Evolutionary conservation across 2,888 invertebrate species (phyloP), one percentile per base, ranked within the genome.

Genomic region (Acronicta leporina): DNA sequence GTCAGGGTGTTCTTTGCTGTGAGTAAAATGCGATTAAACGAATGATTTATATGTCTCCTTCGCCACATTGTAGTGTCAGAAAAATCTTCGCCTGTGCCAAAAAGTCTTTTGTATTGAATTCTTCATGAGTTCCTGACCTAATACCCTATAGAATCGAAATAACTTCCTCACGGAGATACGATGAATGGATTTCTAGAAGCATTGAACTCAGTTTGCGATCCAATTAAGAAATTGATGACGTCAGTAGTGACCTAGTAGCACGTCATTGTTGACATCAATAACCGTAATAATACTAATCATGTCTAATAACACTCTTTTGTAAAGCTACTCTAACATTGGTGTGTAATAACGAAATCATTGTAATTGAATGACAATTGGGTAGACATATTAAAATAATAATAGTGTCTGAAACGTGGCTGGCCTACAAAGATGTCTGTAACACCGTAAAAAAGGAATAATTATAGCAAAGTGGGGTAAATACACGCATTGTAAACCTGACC

Each of bases 181-280:
- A 38, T 38, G n/a, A 65, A 62, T 45, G 44, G 25, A 69, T 48
- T 33, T 47, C 25, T 11, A 25, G 33, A 20, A n/a, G 15, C n/a
- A 51, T 44, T 55, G 55, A 68, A 61, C 68, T 55, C 48, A 27
- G 27, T 13, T 52, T 44, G 25, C 47, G 41, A 38, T 54, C 5
- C 13, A 10, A 55, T n/a, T 33, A 25, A 44, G 13, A 52, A 73
- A 48, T 55, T 25, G 9, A 27, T 38, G 46, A 66, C 68, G 68
- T 73, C 62, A 68, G 47, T 42, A 20, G 45, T 35, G 69, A 57
- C 69, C 69, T 68, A 53, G 40, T 30, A 46, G 41, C 14, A 38
- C 59, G 51, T 65, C 64, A 58, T 38, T 45, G 20, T 50, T 50
- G 60, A 44, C 55, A 59, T 27, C 49, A 59, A 61, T 69, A 57